These are phyloP conservation scores for Limnephilus marmoratus DNA, from an alignment of 2,888 invertebrate genomes.

Conservation along the genomic window DNA sequence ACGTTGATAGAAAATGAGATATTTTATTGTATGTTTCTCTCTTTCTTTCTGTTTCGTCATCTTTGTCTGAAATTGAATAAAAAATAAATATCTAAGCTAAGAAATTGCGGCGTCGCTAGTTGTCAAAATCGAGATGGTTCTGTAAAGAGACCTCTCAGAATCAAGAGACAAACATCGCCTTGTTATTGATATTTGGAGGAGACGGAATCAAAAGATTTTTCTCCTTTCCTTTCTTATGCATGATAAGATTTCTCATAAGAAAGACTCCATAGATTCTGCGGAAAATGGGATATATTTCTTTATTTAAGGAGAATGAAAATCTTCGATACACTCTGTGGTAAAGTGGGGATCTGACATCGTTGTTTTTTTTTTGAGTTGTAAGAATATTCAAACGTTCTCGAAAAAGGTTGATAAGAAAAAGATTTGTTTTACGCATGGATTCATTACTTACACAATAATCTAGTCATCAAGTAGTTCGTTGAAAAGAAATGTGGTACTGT, in stretches of 20 bases:
- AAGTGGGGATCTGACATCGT: background rate
- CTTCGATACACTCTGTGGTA: slow-evolving; percentile 31
- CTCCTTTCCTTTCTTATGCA: slow-evolving; percentile 51
- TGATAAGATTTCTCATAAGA: slow-evolving; percentile 39
- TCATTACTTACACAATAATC: background rate
- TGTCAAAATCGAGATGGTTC: slow-evolving; percentile 4
- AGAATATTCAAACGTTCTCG: background rate
- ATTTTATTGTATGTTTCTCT: background rate
- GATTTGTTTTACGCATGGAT: background rate
- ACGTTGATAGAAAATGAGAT: background rate
- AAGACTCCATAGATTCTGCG: slow-evolving; percentile 19
- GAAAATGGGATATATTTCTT: slow-evolving; percentile 34
- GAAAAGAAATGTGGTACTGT: background rate
- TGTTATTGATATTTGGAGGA: slow-evolving; percentile 53
- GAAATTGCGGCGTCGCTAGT: background rate
- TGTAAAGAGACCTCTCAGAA: slow-evolving; percentile 1
- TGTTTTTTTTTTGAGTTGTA: background rate
- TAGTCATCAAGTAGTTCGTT: background rate
- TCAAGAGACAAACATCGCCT: slow-evolving; percentile 27
- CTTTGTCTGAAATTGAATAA: background rate
- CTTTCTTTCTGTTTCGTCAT: background rate
- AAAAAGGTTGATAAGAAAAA: background rate
- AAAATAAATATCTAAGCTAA: background rate
- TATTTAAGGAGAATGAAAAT: slow-evolving; percentile 39
- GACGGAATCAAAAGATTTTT: slow-evolving; percentile 51